Base-by-base conservation (phyloP, 2,888 invertebrate species). In the Oligia fasciuncula region DNA sequence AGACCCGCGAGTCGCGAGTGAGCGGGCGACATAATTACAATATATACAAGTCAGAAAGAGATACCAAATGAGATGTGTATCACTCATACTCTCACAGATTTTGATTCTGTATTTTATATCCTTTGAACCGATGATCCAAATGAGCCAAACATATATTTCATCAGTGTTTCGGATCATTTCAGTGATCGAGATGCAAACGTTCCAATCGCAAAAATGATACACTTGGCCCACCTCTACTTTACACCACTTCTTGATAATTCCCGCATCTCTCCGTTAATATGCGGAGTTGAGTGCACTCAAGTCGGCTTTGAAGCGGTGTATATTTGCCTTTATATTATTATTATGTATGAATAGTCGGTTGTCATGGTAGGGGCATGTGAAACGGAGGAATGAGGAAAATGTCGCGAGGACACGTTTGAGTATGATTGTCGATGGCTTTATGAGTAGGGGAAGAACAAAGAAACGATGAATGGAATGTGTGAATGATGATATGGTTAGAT, bases 241-340 rank as follows among this genome's bases (percentile, higher is more conserved):
- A 54, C 57, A 65, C 29, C 62, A 83, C 54, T 40, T 80, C 79
- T 76, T 49, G 67, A 54, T 76, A 76, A 35, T 76, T 73, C 66
- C 65, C 68, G 40, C 68, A 65, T 68, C 63, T 67, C 74, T 51
- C 4, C 85, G 79, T 88, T 88, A 88, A 86, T 87, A 90, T 88
- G 85, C 87, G 73, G 77, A 82, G 85, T 75, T 68, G 79, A 91
- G 91, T 81, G 79, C 87, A 79, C 89, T 90, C 57, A 67, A 71
- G 65, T 71, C 23, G 5, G 80, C 82, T 87, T 86, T 84, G 83
- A 80, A 79, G 80, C n/a, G 62, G 29, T 43, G 65, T 62, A 66
- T 62, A 76, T 40, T 14, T 63, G 57, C 35, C 65, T 65, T 77
- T 72, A 51, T 43, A 62, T 57, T 67, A 66, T 60, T 43, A 65